These are phyloP conservation scores for Sericinus montela DNA, from an alignment of 2,888 invertebrate species.

Conservation along the genomic window DNA sequence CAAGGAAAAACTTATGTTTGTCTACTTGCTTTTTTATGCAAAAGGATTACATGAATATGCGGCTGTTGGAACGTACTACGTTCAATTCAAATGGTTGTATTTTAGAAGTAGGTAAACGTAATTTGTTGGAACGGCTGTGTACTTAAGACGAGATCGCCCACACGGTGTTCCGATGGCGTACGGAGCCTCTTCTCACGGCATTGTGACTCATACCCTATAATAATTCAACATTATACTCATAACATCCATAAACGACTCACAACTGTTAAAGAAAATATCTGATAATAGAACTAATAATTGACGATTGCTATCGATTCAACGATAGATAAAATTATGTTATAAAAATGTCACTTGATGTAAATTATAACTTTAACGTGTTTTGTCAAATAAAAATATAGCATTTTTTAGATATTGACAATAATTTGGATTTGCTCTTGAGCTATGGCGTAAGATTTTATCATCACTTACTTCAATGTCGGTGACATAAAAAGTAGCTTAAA, in stretches of 20 bases:
- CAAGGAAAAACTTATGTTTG: neutral
- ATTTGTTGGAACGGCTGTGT: slow-evolving; percentile 58
- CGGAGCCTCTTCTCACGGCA: slow-evolving; percentile 44
- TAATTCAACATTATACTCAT: slow-evolving; percentile 41
- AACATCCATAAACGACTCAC: slow-evolving; percentile 29
- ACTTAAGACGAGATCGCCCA: slow-evolving; percentile 57
- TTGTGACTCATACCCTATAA: slow-evolving; percentile 53
- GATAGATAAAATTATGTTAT: too few relatives aligned
- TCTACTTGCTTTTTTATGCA: neutral
- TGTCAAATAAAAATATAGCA: too few relatives aligned
- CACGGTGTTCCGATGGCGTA: slow-evolving; percentile 35
- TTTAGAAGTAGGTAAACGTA: slow-evolving; percentile 53
- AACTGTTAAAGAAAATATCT: slow-evolving; percentile 22
- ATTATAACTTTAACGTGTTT: too few relatives aligned
- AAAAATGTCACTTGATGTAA: too few relatives aligned
- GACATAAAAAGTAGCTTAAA: too few relatives aligned
- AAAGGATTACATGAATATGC: slow-evolving; percentile 4
- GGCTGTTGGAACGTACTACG: slow-evolving; percentile 5
- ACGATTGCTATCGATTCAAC: slow-evolving; percentile 16
- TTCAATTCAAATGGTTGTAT: slow-evolving; percentile 27
- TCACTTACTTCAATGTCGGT: too few relatives aligned
- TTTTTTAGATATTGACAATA: too few relatives aligned
- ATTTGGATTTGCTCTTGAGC: too few relatives aligned
- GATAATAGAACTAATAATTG: slow-evolving; percentile 22
- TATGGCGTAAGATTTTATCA: too few relatives aligned